Conservation (phyloP, 2,113 vertebrate genomes). For the Clarias gariepinus region DNA sequence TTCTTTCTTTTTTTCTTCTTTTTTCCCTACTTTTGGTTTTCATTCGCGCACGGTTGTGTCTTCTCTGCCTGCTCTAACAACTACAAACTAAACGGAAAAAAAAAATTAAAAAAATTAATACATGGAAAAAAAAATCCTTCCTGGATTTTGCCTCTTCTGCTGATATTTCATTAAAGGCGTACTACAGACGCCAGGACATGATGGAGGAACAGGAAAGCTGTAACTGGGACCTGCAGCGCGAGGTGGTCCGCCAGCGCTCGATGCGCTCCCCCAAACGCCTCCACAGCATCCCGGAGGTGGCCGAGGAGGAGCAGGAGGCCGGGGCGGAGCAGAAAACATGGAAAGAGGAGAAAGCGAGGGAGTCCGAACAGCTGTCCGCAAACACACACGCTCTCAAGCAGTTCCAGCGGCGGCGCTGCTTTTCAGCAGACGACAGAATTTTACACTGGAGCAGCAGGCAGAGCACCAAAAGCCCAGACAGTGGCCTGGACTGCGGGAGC, state of each 20-base stretch:
- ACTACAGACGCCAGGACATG: slow-evolving; percentile 76
- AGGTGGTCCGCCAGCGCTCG: slow-evolving; percentile 81
- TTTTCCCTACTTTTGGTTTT: slow-evolving; percentile 79
- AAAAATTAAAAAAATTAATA: slow-evolving; percentile 11
- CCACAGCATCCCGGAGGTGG: slow-evolving; percentile 97
- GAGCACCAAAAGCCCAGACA: slow-evolving; percentile 88
- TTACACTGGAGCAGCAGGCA: slow-evolving; percentile 60
- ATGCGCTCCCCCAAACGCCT: slow-evolving; percentile 83
- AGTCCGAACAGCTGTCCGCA: slow-evolving; percentile 40
- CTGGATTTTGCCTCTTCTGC: slow-evolving; percentile 7
- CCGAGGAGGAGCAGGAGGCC: slow-evolving; percentile 83
- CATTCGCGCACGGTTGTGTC: slow-evolving; percentile 80
- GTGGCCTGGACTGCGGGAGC: slow-evolving; percentile 94
- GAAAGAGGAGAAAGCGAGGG: slow-evolving; percentile 49
- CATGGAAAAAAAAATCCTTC: slow-evolving; percentile 34
- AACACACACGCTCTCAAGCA: background rate
- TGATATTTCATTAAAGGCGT: slow-evolving; percentile 73
- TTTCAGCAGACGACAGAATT: slow-evolving; percentile 15
- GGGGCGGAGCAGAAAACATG: slow-evolving; percentile 42
- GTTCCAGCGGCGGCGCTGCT: slow-evolving; percentile 65
- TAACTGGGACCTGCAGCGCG: slow-evolving; percentile 82
- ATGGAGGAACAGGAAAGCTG: slow-evolving; percentile 76
- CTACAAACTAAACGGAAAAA: slow-evolving; percentile 63
- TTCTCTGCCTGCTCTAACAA: slow-evolving; percentile 76
- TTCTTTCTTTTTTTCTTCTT: slow-evolving; percentile 74